phyloP scores from a whole-genome alignment of 2,888 invertebrate genomes.

The Ephialtes manifestator region DNA sequence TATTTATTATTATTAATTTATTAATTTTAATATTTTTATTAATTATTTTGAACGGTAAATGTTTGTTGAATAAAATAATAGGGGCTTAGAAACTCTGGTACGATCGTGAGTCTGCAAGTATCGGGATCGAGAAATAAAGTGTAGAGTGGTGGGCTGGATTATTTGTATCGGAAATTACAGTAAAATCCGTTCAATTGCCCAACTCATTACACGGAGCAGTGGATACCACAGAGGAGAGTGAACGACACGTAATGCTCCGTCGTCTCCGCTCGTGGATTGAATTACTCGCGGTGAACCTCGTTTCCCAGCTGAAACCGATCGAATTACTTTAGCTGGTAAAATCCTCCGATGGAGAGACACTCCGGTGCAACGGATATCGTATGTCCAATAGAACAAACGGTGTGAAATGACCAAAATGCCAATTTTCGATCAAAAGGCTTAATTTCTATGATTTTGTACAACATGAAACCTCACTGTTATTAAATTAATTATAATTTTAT shows the following conservation, averaged over 20 bases:
- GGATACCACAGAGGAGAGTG: conserved; percentile 3
- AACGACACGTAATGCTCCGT: conserved; percentile 74
- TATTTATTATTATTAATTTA: too few relatives aligned
- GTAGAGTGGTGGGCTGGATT: conserved; percentile 59
- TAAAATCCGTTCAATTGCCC: conserved; percentile 70
- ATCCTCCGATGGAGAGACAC: not conserved
- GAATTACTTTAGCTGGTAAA: conserved; percentile 52
- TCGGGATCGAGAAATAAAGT: conserved; percentile 1
- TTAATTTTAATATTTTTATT: too few relatives aligned
- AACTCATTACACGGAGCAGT: conserved; percentile 37
- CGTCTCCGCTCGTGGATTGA: conserved; percentile 69
- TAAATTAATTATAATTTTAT: not conserved
- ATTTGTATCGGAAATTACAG: conserved; percentile 76
- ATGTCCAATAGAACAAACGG: conserved; percentile 18
- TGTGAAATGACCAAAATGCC: not conserved
- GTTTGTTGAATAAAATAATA: too few relatives aligned
- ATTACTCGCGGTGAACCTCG: conserved; percentile 69
- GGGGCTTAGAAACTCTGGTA: not conserved
- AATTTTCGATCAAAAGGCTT: not conserved
- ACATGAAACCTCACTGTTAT: not conserved
- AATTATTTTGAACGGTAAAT: too few relatives aligned
- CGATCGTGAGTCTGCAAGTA: conserved; percentile 20
- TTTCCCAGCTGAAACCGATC: conserved; percentile 51
- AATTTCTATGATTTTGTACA: not conserved
- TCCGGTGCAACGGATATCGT: conserved; percentile 33